A percentile compares a stretch with the other conserved stretches of the same genome.
phyloP scores from a whole-genome alignment of 2,888 invertebrate genomes.

The Ypsolopha scabrella region DNA sequence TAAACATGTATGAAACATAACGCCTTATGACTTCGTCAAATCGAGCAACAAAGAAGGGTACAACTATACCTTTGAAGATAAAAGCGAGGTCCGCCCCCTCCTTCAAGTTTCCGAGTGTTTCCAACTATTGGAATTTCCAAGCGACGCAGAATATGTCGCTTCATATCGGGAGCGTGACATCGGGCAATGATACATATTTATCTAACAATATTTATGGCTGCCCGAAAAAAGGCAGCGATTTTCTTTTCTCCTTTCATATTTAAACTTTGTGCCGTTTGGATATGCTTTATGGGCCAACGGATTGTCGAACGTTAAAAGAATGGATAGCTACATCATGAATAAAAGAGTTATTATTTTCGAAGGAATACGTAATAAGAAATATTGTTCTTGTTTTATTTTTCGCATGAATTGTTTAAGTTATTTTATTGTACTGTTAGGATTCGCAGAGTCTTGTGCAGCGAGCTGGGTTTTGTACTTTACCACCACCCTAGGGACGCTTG shows the following conservation, averaged over 20 bases:
- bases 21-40: constrained; percentile 26
- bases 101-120: constrained; percentile 13
- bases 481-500: too few species aligned
- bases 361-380: neutral
- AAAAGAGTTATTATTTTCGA: constrained; percentile 17
- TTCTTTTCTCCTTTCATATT: constrained; percentile 51
- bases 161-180: constrained; percentile 42
- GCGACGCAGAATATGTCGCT: constrained; percentile 21
- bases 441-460: too few species aligned
- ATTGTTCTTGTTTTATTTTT: too few species aligned
- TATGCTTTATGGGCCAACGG: constrained; percentile 37
- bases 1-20: neutral
- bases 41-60: constrained; percentile 26
- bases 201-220: constrained; percentile 60
- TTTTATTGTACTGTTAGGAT: too few species aligned
- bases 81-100: constrained; percentile 18
- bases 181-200: constrained; percentile 64
- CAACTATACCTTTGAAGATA: constrained; percentile 25
- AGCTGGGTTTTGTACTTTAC: too few species aligned
- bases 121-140: constrained; percentile 47
- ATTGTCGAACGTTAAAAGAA: constrained; percentile 32
- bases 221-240: constrained; percentile 43
- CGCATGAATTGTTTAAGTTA: too few species aligned
- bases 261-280: constrained; percentile 36
- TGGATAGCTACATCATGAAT: constrained; percentile 32